Evolutionary conservation across 2,797 vertebrate genomes (phyloP).

Genomic region (Hydrophis major): DNA sequence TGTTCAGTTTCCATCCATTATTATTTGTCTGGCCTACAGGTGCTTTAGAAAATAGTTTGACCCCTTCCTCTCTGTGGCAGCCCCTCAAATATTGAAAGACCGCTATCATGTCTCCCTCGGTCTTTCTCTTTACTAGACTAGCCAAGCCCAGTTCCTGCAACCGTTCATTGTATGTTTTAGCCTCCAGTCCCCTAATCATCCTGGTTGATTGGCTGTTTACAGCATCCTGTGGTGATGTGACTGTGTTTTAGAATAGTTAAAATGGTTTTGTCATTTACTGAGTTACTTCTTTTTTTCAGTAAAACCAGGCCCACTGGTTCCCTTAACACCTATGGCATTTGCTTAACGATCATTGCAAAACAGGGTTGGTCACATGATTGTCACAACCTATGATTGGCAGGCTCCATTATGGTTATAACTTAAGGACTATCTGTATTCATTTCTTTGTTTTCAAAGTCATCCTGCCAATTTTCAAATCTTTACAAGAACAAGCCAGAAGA

Average conservation of each 20-base stretch:
- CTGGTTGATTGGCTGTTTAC: background rate
- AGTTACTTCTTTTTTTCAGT: background rate
- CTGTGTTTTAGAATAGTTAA: background rate
- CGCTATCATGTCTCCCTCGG: too few relatives aligned
- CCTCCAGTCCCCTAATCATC: too few relatives aligned
- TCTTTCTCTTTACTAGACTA: too few relatives aligned
- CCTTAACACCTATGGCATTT: background rate
- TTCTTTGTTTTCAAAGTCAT: background rate
- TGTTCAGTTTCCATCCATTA: too few relatives aligned
- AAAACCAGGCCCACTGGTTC: background rate
- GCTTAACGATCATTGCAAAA: background rate
- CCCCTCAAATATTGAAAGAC: too few relatives aligned
- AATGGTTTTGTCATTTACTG: background rate
- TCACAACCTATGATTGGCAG: background rate
- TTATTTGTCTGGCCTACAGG: too few relatives aligned
- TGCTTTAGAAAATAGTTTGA: too few relatives aligned
- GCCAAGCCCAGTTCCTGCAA: too few relatives aligned
- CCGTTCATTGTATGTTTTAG: too few relatives aligned
- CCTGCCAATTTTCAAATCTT: background rate
- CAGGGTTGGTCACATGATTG: background rate
- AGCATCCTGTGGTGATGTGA: too few relatives aligned
- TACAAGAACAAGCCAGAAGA: background rate
- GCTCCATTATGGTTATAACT: too few relatives aligned
- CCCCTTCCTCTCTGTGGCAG: too few relatives aligned
- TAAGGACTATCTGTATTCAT: background rate